Evolutionary conservation across 2,797 vertebrate genomes (phyloP).

Genomic region (Galaxias olidus): DNA sequence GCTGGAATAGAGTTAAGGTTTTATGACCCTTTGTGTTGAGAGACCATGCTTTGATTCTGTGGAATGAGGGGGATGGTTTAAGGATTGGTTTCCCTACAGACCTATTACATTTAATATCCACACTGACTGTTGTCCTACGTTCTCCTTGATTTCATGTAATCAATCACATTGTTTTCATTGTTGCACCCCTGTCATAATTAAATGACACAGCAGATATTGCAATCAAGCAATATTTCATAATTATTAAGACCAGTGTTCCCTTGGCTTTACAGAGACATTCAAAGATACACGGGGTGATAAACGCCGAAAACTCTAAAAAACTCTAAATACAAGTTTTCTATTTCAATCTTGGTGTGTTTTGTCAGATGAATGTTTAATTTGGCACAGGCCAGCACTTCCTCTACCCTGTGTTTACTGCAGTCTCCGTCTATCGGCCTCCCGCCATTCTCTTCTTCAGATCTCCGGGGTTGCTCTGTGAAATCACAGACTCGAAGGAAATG

Average conservation of each 20-base stretch:
- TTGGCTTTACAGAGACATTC: neutral
- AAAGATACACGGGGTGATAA: neutral
- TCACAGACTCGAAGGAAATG: conserved; percentile 67
- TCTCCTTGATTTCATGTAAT: conserved; percentile 21
- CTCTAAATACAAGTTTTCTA: neutral
- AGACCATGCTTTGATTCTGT: too few species aligned
- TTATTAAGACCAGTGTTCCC: neutral
- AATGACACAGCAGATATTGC: conserved; percentile 8
- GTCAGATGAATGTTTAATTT: neutral
- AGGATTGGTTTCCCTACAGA: too few species aligned
- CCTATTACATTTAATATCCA: too few species aligned
- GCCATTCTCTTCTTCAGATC: conserved; percentile 49
- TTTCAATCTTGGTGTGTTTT: neutral
- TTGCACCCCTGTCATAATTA: conserved; percentile 16
- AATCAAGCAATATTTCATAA: neutral
- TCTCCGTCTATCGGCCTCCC: conserved; percentile 8
- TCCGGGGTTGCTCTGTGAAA: conserved; percentile 53
- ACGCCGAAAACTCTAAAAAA: too few species aligned
- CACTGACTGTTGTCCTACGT: too few species aligned
- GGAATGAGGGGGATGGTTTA: too few species aligned
- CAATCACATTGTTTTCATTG: conserved; percentile 14
- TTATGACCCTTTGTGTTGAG: too few species aligned
- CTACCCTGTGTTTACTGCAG: conserved; percentile 19
- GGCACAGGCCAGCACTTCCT: neutral
- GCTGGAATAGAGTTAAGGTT: too few species aligned